Conservation (phyloP, 2,797 vertebrate genomes). For the Micromesistius poutassou region DNA sequence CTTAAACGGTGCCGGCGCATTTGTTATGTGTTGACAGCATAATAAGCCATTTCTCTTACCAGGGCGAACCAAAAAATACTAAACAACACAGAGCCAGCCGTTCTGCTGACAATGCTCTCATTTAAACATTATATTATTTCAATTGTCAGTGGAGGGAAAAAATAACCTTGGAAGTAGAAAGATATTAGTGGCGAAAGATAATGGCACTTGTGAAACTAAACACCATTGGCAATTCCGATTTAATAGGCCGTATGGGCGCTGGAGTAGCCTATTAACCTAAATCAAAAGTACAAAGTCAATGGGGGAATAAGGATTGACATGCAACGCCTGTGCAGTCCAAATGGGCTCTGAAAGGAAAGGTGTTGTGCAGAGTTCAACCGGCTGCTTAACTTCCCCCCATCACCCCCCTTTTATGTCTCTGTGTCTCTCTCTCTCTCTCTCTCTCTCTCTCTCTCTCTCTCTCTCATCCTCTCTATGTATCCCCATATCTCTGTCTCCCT, state of each 20-base stretch:
- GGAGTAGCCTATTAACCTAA: slow-evolving; percentile 17
- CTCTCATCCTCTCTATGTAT: not conserved
- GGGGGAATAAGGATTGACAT: slow-evolving; percentile 5
- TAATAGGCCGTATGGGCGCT: slow-evolving; percentile 1
- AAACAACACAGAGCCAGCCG: not conserved
- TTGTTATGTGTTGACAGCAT: slow-evolving; percentile 29
- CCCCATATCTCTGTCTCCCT: not conserved
- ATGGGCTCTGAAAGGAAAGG: slow-evolving; percentile 8
- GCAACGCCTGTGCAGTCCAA: not conserved
- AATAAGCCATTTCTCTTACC: slow-evolving; percentile 24
- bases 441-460: not conserved
- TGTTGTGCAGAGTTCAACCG: not conserved
- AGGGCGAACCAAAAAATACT: slow-evolving; percentile 14
- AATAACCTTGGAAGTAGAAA: slow-evolving; percentile 11
- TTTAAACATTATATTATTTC: slow-evolving; percentile 26
- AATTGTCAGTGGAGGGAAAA: slow-evolving; percentile 19
- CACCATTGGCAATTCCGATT: slow-evolving; percentile 14
- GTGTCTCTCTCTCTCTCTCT: too few relatives aligned
- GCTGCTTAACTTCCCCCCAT: not conserved
- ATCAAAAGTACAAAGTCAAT: slow-evolving; percentile 22
- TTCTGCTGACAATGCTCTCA: slow-evolving; percentile 16
- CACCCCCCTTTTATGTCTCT: not conserved
- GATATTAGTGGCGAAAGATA: slow-evolving; percentile 11
- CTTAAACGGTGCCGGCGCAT: slow-evolving; percentile 11
- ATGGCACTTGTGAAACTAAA: slow-evolving; percentile 17